A percentile compares a stretch with the other conserved stretches of the same genome.
Evolutionary conservation across 2,888 invertebrate species (phyloP).

Genomic region (Polylopha cassiicola): DNA sequence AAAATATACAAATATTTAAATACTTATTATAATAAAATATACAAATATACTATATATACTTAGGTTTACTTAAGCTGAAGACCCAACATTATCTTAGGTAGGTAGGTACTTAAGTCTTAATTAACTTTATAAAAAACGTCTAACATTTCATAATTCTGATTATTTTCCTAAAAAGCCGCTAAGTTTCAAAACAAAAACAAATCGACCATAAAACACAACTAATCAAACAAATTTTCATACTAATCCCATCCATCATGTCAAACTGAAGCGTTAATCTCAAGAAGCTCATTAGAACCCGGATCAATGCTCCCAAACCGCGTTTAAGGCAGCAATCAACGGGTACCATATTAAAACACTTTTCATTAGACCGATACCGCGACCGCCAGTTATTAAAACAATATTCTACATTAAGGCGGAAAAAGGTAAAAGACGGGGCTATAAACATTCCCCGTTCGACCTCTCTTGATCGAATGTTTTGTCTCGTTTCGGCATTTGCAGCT

Average conservation of each 20-base stretch:
- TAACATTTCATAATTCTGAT: too few relatives aligned
- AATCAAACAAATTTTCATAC: conserved; percentile 67
- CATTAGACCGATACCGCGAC: conserved; percentile 30
- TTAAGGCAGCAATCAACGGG: conserved; percentile 32
- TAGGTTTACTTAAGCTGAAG: too few relatives aligned
- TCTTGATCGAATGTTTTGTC: conserved; percentile 24
- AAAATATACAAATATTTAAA: too few relatives aligned
- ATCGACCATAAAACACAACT: conserved; percentile 35
- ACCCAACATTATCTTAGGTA: too few relatives aligned
- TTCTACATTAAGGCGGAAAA: conserved; percentile 17
- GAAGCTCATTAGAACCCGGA: conserved; percentile 56
- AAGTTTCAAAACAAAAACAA: conserved; percentile 8
- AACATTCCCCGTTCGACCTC: conserved; percentile 2
- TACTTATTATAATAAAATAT: too few relatives aligned
- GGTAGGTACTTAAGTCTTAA: too few relatives aligned
- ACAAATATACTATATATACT: too few relatives aligned
- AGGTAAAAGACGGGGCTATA: conserved; percentile 12
- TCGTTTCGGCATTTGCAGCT: conserved; percentile 27
- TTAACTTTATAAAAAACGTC: too few relatives aligned
- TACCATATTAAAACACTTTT: conserved; percentile 39
- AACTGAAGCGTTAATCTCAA: conserved; percentile 47
- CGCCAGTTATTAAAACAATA: conserved; percentile 35
- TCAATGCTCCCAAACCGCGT: conserved; percentile 36
- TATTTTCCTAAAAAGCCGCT: conserved; percentile 2
- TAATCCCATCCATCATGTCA: conserved; percentile 67